Evolutionary conservation across 2,888 invertebrate species (phyloP), one percentile per base, ranked within the genome.

Genomic region (Serripes groenlandicus): DNA sequence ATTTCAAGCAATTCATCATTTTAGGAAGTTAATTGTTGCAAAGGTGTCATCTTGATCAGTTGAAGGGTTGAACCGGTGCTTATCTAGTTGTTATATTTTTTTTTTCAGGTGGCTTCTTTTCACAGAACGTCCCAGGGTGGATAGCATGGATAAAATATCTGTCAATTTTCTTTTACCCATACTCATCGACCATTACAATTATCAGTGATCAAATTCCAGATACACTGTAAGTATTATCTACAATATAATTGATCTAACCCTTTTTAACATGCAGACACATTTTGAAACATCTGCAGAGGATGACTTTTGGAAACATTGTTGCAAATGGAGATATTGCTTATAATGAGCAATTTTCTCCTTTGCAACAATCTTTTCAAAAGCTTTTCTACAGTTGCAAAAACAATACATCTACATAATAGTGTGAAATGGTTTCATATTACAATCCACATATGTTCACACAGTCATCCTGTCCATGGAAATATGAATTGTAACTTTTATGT

Each of bases 151-250:
- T 81, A 0, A 87, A 86, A 49, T 90, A 90, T 81, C 18, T 89
- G 11, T 89, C 90, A 0, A 54, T 88, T 18, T 72, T 89, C 96
- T 97, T 96, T 96, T 97, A 97, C 94, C 97, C 97, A 78, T 97
- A 97, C 95, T 96, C 97, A 92, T 97, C 97, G 94, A 97, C 97
- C 97, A 97, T 97, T 94, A 97, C 97, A 87, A 95, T 97, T 60
- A 97, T 97, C 93, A 97, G 97, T 92, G 96, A 96, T 82, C 96
- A 96, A 93, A 97, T 97, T 89, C 95, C 96, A 86, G 96, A 96
- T 62, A 96, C 97, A 88, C 94, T 95, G 97, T 97, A 95, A 96
- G 96, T 73, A 64, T 64, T 0, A 15, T 72, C 21, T 9, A 28
- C 30, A 11, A 28, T 52, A 5, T 52, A 28, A 28, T 9, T 52